A percentile compares a stretch with the other conserved stretches of the same genome.
These are phyloP conservation scores for Drosophila melanogaster DNA, from an alignment of 1,140 invertebrate species.

Conservation along the genomic window Release_6_plus_ISO1_MT NT_037436.4:1902501-1903000, in stretches of 20 bases:
- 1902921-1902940: slow-evolving; percentile 4
- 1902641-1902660: slow-evolving; percentile 89
- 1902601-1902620: slow-evolving; percentile 55
- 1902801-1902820: slow-evolving; percentile 39
- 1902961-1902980: slow-evolving; percentile 63
- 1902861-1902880: slow-evolving; percentile 14
- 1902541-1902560: slow-evolving; percentile 52
- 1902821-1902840: slow-evolving; percentile 50
- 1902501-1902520: slow-evolving; percentile 88
- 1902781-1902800: slow-evolving; percentile 50
- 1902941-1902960: slow-evolving; percentile 38
- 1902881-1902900: slow-evolving; percentile 38
- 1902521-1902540: slow-evolving; percentile 78
- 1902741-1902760: slow-evolving; percentile 29
- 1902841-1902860: neutral
- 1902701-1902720: slow-evolving; percentile 59
- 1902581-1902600: slow-evolving; percentile 46
- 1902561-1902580: slow-evolving; percentile 38
- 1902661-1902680: slow-evolving; percentile 90
- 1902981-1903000: slow-evolving; percentile 38
- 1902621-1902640: slow-evolving; percentile 85
- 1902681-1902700: slow-evolving; percentile 89
- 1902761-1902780: slow-evolving; percentile 53
- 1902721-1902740: slow-evolving; percentile 27
- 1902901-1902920: slow-evolving; percentile 26